A percentile compares a stretch with the other conserved stretches of the same genome.
phyloP scores from a whole-genome alignment of 2,888 invertebrate genomes.

The Molorchus minor region DNA sequence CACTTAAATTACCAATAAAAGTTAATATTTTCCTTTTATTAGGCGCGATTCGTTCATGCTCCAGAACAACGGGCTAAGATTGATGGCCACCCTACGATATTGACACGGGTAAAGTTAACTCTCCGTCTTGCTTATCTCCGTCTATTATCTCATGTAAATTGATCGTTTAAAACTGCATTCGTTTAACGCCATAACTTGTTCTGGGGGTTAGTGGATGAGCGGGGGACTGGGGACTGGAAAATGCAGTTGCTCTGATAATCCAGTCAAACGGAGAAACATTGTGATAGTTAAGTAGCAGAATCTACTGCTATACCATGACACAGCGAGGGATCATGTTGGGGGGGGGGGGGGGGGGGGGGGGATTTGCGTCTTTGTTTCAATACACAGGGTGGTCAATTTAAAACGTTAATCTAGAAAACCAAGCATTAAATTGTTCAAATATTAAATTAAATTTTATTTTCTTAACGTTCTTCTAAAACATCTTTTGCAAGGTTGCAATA shows the following conservation, averaged over 20 bases:
- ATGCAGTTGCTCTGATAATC: no score
- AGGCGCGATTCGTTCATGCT: constrained; percentile 7
- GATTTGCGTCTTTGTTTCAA: neutral
- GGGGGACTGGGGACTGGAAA: no score
- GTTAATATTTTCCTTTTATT: constrained; percentile 23
- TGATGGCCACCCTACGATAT: constrained; percentile 9
- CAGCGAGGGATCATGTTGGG: neutral
- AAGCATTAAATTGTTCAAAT: no score
- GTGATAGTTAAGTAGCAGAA: no score
- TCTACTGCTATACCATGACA: neutral
- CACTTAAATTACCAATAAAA: constrained; percentile 22
- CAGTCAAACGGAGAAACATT: no score
- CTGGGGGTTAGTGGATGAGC: neutral
- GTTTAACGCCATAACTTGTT: neutral
- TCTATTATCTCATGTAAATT: constrained; percentile 15
- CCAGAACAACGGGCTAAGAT: constrained; percentile 10
- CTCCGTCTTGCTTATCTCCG: constrained; percentile 6
- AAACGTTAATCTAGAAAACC: no score
- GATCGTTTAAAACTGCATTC: constrained; percentile 6
- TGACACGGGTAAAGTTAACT: constrained; percentile 14
- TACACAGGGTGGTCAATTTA: neutral
- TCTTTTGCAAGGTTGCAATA: no score
- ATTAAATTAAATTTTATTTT: no score
- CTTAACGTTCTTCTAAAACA: no score
- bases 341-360: no score